A percentile compares a stretch with the other conserved stretches of the same genome.
Conservation (phyloP, 2,113 vertebrate genomes). For the Chlamydotis undulata region DNA sequence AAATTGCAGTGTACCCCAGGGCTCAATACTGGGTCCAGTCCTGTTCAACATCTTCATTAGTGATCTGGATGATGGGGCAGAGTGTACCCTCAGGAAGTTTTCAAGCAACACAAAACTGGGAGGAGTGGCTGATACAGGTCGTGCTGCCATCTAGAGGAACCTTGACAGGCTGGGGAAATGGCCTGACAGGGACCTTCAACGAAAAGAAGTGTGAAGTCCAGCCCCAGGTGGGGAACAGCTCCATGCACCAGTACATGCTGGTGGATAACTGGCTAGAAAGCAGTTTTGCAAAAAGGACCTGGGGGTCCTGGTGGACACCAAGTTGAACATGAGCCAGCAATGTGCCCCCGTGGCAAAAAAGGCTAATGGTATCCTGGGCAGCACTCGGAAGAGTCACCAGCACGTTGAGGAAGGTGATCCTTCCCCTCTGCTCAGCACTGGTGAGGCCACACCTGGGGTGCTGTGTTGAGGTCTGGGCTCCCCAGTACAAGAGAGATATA, state of each 20-base stretch:
- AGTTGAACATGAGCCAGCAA: not conserved
- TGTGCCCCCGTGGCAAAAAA: not conserved
- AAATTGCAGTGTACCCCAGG: not conserved
- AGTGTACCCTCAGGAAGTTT: not conserved
- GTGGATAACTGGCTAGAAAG: not conserved
- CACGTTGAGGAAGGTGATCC: not conserved
- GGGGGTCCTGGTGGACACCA: not conserved
- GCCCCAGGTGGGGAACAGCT: not conserved
- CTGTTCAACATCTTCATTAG: not conserved
- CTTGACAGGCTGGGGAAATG: not conserved
- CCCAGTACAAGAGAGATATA: not conserved
- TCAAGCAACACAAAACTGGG: not conserved
- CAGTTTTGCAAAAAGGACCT: not conserved
- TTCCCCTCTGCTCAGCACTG: not conserved
- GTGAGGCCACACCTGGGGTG: not conserved
- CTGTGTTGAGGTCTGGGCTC: not conserved
- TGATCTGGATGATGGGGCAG: too few species aligned
- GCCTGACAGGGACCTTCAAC: not conserved
- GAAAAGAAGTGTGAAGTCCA: not conserved
- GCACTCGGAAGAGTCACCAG: not conserved
- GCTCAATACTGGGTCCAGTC: not conserved
- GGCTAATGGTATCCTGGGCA: not conserved
- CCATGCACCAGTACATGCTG: not conserved
- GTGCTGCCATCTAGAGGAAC: not conserved
- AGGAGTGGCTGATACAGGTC: not conserved